phyloP scores from a whole-genome alignment of 2,113 vertebrate species.

The Heteronetta atricapilla region DNA sequence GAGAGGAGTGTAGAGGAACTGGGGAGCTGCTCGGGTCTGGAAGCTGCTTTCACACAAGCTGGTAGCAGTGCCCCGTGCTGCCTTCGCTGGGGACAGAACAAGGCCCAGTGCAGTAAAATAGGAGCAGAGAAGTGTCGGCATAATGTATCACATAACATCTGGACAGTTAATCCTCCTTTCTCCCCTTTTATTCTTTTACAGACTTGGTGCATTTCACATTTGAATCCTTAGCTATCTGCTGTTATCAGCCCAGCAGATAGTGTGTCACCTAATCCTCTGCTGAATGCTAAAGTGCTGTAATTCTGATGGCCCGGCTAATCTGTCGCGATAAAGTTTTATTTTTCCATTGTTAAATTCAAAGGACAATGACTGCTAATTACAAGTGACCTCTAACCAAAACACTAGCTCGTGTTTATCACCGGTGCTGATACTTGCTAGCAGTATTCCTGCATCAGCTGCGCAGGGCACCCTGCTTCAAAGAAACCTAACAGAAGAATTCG shows the following conservation, averaged over 20 bases:
- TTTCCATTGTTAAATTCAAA: slow-evolving; percentile 53
- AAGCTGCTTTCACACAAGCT: neutral
- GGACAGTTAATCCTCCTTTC: slow-evolving; percentile 20
- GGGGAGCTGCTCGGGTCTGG: rapidly evolving
- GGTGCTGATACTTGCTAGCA: neutral
- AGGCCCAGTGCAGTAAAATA: neutral
- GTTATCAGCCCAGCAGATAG: slow-evolving; percentile 12
- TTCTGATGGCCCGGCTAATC: slow-evolving; percentile 57
- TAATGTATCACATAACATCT: neutral
- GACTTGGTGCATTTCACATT: neutral
- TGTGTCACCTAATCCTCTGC: slow-evolving; percentile 41
- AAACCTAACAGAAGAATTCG: neutral
- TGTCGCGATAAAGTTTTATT: slow-evolving; percentile 33
- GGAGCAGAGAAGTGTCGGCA: neutral
- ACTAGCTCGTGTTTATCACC: slow-evolving; percentile 16
- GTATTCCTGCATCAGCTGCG: slow-evolving; percentile 4
- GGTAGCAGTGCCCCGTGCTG: neutral
- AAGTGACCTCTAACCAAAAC: slow-evolving; percentile 51
- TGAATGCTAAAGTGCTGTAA: slow-evolving; percentile 60
- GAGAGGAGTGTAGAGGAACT: neutral
- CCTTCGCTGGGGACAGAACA: neutral
- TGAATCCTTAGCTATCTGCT: slow-evolving; percentile 45
- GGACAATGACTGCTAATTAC: slow-evolving; percentile 53
- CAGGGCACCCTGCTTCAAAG: neutral
- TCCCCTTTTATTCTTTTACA: slow-evolving; percentile 46